phyloP scores from a whole-genome alignment of 2,888 invertebrate genomes.

The Anthophora plumipes region DNA sequence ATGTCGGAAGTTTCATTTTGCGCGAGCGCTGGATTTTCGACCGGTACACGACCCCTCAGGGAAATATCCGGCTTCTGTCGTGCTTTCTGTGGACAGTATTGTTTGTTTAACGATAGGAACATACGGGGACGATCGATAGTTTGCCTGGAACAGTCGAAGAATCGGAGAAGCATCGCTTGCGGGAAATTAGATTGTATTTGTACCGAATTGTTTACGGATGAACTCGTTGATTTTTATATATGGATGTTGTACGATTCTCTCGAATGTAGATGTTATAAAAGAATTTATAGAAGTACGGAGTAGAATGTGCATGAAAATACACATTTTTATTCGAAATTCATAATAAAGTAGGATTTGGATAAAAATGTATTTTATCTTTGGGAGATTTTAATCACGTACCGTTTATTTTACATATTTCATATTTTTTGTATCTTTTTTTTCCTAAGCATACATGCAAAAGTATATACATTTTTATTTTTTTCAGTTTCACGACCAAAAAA shows the following conservation, averaged over 20 bases:
- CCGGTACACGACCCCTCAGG: conserved; percentile 23
- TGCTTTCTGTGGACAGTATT: conserved; percentile 10
- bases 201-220: neutral
- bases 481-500: too few species aligned
- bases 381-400: too few species aligned
- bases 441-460: too few species aligned
- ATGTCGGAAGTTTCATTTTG: conserved; percentile 32
- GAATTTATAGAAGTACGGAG: neutral
- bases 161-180: neutral
- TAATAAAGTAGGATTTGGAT: too few species aligned
- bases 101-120: conserved; percentile 45
- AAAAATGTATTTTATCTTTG: too few species aligned
- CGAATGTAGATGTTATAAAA: neutral
- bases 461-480: too few species aligned
- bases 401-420: too few species aligned
- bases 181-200: conserved; percentile 25
- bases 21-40: conserved; percentile 29
- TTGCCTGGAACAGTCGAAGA: neutral
- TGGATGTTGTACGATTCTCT: neutral
- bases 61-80: conserved; percentile 39
- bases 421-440: too few species aligned
- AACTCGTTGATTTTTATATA: neutral
- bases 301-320: too few species aligned
- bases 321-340: too few species aligned
- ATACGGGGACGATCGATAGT: conserved; percentile 20